Evolutionary conservation across 2,888 invertebrate genomes (phyloP).

Genomic region (Ganaspis brasiliensis): DNA sequence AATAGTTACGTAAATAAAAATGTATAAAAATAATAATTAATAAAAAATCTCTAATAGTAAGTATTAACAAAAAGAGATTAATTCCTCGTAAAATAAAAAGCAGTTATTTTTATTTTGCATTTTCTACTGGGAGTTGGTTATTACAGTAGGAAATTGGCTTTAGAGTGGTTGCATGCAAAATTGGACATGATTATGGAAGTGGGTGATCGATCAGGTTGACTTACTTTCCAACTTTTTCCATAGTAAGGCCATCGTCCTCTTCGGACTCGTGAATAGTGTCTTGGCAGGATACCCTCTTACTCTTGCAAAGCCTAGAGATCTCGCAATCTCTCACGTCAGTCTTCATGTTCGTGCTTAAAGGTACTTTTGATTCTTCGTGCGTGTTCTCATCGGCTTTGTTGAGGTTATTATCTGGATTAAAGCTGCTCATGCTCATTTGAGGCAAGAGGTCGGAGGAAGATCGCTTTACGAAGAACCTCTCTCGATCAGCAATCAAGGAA

Average conservation of each 20-base stretch:
- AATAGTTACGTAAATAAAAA: too few relatives aligned
- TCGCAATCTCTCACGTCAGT: conserved; percentile 66
- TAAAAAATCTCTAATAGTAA: not conserved
- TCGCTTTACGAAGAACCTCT: conserved; percentile 71
- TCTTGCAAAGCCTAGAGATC: conserved; percentile 66
- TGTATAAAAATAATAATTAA: not conserved
- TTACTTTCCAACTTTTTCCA: conserved; percentile 77
- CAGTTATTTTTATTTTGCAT: conserved; percentile 15
- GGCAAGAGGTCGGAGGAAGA: conserved; percentile 61
- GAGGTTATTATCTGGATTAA: conserved; percentile 49
- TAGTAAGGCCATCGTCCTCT: conserved; percentile 74
- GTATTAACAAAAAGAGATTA: not conserved
- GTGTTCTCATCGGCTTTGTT: conserved; percentile 53
- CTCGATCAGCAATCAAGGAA: conserved; percentile 68
- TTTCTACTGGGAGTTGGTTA: conserved; percentile 19
- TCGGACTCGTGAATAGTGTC: conserved; percentile 73
- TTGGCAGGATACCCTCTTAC: conserved; percentile 72
- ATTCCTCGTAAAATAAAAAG: conserved; percentile 1
- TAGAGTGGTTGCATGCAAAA: conserved; percentile 27
- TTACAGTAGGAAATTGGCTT: conserved; percentile 21
- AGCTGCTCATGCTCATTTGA: conserved; percentile 59
- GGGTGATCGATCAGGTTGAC: conserved; percentile 47
- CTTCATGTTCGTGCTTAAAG: conserved; percentile 70
- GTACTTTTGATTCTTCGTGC: conserved; percentile 71
- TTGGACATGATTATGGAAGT: conserved; percentile 29